Base-by-base conservation (phyloP, 2,113 vertebrate species). In the Tachuris rubrigastra region DNA sequence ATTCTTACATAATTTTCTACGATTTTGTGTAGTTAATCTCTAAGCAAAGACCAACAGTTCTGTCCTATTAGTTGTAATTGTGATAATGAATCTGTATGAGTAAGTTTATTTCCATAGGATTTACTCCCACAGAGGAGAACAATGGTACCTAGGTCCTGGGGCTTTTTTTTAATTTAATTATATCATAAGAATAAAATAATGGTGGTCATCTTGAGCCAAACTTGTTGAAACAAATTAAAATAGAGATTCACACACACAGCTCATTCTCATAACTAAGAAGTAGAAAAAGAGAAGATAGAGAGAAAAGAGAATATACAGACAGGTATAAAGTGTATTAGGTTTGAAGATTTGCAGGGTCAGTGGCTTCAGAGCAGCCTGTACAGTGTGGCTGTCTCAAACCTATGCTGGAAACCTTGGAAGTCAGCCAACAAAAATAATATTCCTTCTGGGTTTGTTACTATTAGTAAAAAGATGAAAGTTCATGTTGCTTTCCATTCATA, bases 201-300 rank as follows among this genome's bases (percentile, higher is more conserved):
- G 58, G 37, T 37, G 58, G 22, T 37, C 23, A 37, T 37, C n/a
- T 37, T 59, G 23, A 59, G n/a, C 7, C 25, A 59, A 59, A 59
- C 23, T 23, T 59, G n/a, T 37, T 37, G 35, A 35, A 59, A 35
- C 12, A 82, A 50, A 55, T 74, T 39, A 59, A 72, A 85, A 77
- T 4, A 62, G 18, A 55, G 11, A 37, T 30, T 39, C 2, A 0
- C 6, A 2, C 9, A 9, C 5, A 52, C 14, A 41, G 11, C 20
- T 11, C 8, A 24, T 16, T 49, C 7, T 5, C 41, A 22, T 14
- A 49, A 58, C 14, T n/a, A 71, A 47, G 74, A 71, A 47, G 20
- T 21, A 22, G 6, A 24, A 59, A 72, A 50, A 23, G 1, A 25
- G 16, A 55, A 39, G 5, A 4, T 3, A 31, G 24, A 33, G 31